A percentile compares a stretch with the other conserved stretches of the same genome.
Conservation (phyloP, 2,888 invertebrate genomes). For the Limnephilus marmoratus region DNA sequence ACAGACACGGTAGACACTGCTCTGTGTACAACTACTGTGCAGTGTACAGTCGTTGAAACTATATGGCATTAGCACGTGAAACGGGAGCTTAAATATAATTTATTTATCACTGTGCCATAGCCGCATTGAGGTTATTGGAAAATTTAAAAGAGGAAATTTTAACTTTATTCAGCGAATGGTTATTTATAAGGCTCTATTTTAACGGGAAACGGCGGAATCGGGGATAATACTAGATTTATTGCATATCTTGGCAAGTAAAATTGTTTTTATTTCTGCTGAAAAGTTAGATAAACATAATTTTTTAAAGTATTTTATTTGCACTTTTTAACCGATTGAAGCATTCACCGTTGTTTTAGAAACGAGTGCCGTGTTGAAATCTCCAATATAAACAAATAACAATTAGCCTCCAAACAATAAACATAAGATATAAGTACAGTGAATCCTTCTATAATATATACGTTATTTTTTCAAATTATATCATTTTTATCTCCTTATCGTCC, state of each 20-base stretch:
- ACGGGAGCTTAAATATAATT: slow-evolving; percentile 53
- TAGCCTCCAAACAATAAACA: too few species aligned
- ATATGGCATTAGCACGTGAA: slow-evolving; percentile 55
- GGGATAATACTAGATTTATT: too few species aligned
- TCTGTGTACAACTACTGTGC: not conserved
- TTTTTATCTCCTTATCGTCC: too few species aligned
- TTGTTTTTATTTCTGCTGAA: not conserved
- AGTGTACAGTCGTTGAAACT: slow-evolving; percentile 43
- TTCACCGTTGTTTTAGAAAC: too few species aligned
- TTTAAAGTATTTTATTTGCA: too few species aligned
- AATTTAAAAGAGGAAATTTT: not conserved
- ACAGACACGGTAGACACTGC: not conserved
- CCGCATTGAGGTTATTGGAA: not conserved
- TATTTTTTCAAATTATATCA: too few species aligned
- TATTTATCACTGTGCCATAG: not conserved
- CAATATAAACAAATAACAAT: too few species aligned
- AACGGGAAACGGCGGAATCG: not conserved
- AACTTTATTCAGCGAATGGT: not conserved
- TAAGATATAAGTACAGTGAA: too few species aligned
- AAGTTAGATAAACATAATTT: too few species aligned
- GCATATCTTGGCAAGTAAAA: not conserved
- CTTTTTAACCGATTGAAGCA: too few species aligned
- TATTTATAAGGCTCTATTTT: not conserved
- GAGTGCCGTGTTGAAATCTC: too few species aligned
- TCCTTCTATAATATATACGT: too few species aligned